These are phyloP conservation scores for Zaprionus gabonicus DNA, from an alignment of 1,140 invertebrate species.

Conservation along the genomic window DNA sequence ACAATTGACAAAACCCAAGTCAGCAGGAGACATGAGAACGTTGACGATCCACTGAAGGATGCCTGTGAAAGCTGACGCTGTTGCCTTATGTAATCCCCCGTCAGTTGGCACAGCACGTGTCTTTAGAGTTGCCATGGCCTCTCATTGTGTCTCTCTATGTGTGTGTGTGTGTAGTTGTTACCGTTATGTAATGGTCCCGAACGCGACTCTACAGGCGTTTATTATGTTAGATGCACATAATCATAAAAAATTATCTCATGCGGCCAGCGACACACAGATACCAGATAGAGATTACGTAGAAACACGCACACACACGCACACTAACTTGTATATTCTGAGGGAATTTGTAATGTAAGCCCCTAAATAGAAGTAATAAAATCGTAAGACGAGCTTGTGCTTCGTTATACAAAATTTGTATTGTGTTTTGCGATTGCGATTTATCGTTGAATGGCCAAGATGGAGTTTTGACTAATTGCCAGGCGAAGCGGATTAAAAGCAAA, in stretches of 20 bases:
- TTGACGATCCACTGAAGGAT: constrained; percentile 14
- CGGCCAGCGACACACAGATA: constrained; percentile 15
- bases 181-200: constrained; percentile 46
- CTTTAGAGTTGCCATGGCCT: neutral
- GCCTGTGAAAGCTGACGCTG: constrained; percentile 17
- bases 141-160: neutral
- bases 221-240: constrained; percentile 72
- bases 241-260: constrained; percentile 71
- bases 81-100: constrained; percentile 45
- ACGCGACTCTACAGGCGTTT: constrained; percentile 57
- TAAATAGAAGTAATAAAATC: constrained; percentile 1
- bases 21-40: constrained; percentile 32
- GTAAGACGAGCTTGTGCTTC: neutral
- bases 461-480: constrained; percentile 1
- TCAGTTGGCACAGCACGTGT: constrained; percentile 59
- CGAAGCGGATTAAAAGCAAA: constrained; percentile 5
- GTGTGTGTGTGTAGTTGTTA: constrained; percentile 24
- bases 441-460: neutral
- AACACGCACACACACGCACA: neutral
- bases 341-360: constrained; percentile 20
- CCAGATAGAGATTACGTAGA: constrained; percentile 10
- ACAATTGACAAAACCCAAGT: constrained; percentile 31
- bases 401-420: neutral
- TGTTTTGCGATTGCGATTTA: neutral
- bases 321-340: constrained; percentile 3